Base-by-base conservation (phyloP, 2,797 vertebrate genomes). In the Heliangelus exortis region DNA sequence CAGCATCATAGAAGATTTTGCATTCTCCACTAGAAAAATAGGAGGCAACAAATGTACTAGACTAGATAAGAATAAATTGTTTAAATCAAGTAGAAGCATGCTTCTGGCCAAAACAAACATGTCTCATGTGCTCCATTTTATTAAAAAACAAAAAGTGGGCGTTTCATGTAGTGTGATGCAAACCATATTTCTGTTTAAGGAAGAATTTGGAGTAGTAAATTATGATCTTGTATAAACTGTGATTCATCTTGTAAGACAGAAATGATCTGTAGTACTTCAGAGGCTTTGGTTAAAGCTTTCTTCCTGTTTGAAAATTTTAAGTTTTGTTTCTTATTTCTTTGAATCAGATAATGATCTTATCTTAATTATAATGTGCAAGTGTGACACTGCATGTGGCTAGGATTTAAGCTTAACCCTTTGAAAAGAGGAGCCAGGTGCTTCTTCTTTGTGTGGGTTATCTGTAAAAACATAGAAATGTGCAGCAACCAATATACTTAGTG, bases 151-250 rank as follows among this genome's bases (percentile, higher is more conserved):
- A 91, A 85, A 93, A 84, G 3, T 53, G n/a, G 20, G 43, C 77
- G 29, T 89, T 94, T 86, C 84, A 26, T 50, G 36, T 66, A 82
- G 45, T 54, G 23, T 50, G 41, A 79, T 69, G 74, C 28, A 92
- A 91, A 92, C 82, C 68, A 69, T 47, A 45, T 21, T 15, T 65
- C 58, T 61, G 19, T 63, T 95, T 86, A 82, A 67, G 36, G 39
- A 86, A 79, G 69, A 59, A 31, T 84, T 92, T 59, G 18, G 67
- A 65, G 15, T 61, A 78, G 22, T 77, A 92, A 92, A 91, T 79
- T 79, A 84, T 45, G 48, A n/a, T 53, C 77, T 71, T 72, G 5
- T 83, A 80, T 89, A 81, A 91, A 71, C n/a, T 53, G 12, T 84
- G 72, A 78, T 93, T 87, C 63, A 34, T 71, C 57, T 68, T 80